Base-by-base conservation (phyloP, 2,797 vertebrate genomes). In the Myotis daubentonii region DNA sequence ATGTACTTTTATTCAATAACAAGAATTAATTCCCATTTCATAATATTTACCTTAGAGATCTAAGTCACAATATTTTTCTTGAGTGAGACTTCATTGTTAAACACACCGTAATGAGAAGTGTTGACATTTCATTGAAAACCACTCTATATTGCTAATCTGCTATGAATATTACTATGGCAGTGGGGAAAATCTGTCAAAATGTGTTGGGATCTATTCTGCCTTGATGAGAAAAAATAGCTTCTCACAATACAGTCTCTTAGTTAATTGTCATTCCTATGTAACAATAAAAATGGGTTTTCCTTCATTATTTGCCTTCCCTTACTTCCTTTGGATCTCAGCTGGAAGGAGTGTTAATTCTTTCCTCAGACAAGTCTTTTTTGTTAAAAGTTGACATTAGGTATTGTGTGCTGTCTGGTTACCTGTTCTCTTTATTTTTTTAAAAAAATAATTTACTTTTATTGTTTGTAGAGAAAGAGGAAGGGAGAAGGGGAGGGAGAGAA, bases 61-160 rank as follows among this genome's bases (percentile, higher is more conserved):
- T 66, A 36, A 97, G 93, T 96, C 96, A 95, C 71, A 96, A 95
- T 97, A 95, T 97, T 97, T 95, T 93, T 78, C 82, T 74, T 28
- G 36, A 94, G 93, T 94, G 82, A 94, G 68, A 95, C 87, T 95
- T 85, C 92, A 93, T 92, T 97, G 93, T 95, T 96, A 95, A 95
- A 93, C 62, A 92, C 92, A 96, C 93, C 16, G 86, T 93, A 89
- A 93, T 89, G 68, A 91, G 62, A 96, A 86, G 88, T 94, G 97
- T 96, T 96, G 96, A 94, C 96, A 93, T 96, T 96, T 97, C 96
- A 96, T 96, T 97, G 96, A 96, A 97, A 97, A 92, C 55, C 86
- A 94, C 80, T 92, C 87, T 95, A 60, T 93, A 94, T 95, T 93
- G 92, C 96, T 96, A 97, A 98, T 94, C 72, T 95, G 93, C 87